phyloP scores from a whole-genome alignment of 2,797 vertebrate species.

The Garrulus glandarius region DNA sequence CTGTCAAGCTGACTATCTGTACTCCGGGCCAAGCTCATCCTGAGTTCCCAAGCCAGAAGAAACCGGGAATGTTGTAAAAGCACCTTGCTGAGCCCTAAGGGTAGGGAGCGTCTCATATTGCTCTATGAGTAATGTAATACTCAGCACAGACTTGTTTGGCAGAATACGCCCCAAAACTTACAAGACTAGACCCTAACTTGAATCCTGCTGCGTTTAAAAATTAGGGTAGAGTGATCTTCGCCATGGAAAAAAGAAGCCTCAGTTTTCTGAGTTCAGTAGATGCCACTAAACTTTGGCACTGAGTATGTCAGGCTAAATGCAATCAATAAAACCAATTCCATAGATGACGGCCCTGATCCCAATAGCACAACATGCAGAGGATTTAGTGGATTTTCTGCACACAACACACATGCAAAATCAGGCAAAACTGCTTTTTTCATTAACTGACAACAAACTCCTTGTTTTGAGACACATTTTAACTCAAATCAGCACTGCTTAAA shows the following conservation, averaged over 20 bases:
- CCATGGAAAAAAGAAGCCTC: neutral
- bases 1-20: constrained; percentile 25
- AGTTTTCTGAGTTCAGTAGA: neutral
- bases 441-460: neutral
- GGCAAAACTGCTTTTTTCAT: neutral
- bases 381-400: neutral
- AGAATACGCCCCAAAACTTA: constrained; percentile 45
- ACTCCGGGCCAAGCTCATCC: constrained; percentile 23
- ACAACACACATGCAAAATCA: neutral
- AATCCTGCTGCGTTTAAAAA: neutral
- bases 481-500: neutral
- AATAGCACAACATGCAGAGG: neutral
- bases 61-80: constrained; percentile 57
- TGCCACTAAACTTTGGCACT: neutral
- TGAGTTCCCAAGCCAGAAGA: constrained; percentile 63
- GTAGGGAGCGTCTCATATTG: constrained; percentile 48
- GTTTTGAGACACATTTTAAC: neutral
- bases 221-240: neutral
- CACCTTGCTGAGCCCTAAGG: constrained; percentile 58
- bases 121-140: constrained; percentile 45
- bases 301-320: neutral
- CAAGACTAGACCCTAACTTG: constrained; percentile 1
- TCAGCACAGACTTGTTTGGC: constrained; percentile 52
- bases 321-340: neutral
- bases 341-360: neutral